These are phyloP conservation scores for Drosophila pegasa DNA, from an alignment of 2,888 invertebrate species.

Conservation along the genomic window DNA sequence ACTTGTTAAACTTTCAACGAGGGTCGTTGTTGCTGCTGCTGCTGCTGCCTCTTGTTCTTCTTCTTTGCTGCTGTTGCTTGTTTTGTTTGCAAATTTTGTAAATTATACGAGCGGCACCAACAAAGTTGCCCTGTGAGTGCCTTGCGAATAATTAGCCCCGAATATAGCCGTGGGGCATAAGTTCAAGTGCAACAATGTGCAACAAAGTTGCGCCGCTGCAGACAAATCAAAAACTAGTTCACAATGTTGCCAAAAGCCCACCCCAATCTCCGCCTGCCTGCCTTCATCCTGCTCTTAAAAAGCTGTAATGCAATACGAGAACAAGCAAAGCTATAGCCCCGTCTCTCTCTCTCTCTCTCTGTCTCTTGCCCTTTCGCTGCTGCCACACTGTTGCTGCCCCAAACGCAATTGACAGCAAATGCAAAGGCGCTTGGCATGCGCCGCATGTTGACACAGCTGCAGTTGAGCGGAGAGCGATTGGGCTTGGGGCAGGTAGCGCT, in stretches of 20 bases:
- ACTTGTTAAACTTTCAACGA: conserved; percentile 77
- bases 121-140: conserved; percentile 77
- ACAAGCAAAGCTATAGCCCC: conserved; percentile 9
- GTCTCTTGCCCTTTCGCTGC: neutral
- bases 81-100: conserved; percentile 59
- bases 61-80: conserved; percentile 29
- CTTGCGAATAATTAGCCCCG: conserved; percentile 77
- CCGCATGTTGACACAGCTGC: conserved; percentile 53
- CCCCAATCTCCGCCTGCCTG: neutral
- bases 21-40: conserved; percentile 42
- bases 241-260: conserved; percentile 53
- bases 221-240: conserved; percentile 71
- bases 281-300: conserved; percentile 20
- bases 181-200: conserved; percentile 79
- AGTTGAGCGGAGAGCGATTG: neutral
- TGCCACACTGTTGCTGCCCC: conserved; percentile 35
- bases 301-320: conserved; percentile 60
- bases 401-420: conserved; percentile 68
- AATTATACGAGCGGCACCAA: conserved; percentile 61
- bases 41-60: too few relatives aligned
- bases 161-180: conserved; percentile 78
- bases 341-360: neutral
- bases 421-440: conserved; percentile 77
- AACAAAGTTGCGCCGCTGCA: conserved; percentile 63
- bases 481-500: conserved; percentile 6